Evolutionary conservation across 2,888 invertebrate species (phyloP).

Genomic region (Lepidochrysops patricia): DNA sequence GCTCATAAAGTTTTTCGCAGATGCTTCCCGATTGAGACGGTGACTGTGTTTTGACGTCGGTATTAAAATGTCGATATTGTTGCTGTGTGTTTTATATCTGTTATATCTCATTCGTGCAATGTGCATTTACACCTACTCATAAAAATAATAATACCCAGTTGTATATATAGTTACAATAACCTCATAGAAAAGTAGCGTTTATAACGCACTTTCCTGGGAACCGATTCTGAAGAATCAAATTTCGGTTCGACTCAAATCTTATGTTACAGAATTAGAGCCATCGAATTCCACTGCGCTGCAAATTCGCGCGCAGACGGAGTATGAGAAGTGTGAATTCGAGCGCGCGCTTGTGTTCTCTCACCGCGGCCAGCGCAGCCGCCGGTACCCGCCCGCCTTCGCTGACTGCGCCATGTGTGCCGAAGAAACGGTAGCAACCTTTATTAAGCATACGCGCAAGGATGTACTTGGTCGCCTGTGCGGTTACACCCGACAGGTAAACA

Average conservation of each 20-base stretch:
- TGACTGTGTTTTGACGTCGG: neutral
- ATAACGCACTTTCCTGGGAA: too few relatives aligned
- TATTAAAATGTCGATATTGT: too few relatives aligned
- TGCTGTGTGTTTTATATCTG: too few relatives aligned
- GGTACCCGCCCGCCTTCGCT: slow-evolving; percentile 50
- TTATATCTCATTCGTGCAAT: too few relatives aligned
- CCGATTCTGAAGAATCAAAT: neutral
- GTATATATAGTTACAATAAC: too few relatives aligned
- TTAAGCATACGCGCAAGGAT: too few relatives aligned
- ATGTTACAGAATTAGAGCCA: slow-evolving; percentile 50
- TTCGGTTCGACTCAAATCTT: slow-evolving; percentile 15
- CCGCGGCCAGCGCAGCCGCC: slow-evolving; percentile 41
- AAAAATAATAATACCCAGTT: too few relatives aligned
- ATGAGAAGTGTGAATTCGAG: slow-evolving; percentile 60
- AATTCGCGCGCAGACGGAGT: slow-evolving; percentile 57
- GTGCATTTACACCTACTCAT: too few relatives aligned
- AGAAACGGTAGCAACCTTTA: slow-evolving; percentile 64
- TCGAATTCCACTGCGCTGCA: slow-evolving; percentile 53
- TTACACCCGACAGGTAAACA: neutral
- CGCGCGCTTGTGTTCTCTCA: slow-evolving; percentile 50
- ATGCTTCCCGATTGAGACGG: neutral
- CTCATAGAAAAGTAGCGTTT: too few relatives aligned
- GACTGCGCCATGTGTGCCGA: slow-evolving; percentile 57
- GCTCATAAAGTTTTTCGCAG: slow-evolving; percentile 3
- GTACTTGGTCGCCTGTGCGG: too few relatives aligned